These are phyloP conservation scores for Noctua janthe DNA, from an alignment of 2,888 invertebrate species.

Conservation along the genomic window DNA sequence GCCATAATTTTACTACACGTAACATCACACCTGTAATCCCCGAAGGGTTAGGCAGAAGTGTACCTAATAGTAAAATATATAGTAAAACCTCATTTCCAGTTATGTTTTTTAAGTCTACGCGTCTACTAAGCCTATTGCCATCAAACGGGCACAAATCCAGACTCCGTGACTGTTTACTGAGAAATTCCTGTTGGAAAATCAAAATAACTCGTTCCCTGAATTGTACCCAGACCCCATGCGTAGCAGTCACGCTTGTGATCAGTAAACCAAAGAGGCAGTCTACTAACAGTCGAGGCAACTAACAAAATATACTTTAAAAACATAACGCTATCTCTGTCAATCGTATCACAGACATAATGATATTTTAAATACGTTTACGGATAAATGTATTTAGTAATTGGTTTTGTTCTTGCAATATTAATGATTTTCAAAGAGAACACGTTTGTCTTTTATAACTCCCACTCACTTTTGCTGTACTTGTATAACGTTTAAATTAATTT, in stretches of 20 bases:
- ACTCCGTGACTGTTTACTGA: not conserved
- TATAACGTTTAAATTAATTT: not conserved
- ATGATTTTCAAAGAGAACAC: not conserved
- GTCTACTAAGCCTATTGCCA: no score
- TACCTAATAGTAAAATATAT: no score
- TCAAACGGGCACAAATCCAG: not conserved
- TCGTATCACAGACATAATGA: not conserved
- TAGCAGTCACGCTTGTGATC: not conserved
- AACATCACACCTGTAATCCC: no score
- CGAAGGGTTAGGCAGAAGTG: no score
- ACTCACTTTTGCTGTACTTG: no score
- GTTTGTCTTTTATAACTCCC: no score
- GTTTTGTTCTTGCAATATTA: not conserved
- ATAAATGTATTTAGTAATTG: not conserved
- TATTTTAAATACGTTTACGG: not conserved
- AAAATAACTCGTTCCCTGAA: not conserved
- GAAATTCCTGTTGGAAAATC: not conserved
- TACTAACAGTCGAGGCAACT: not conserved
- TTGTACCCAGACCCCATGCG: no score
- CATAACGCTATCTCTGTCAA: not conserved
- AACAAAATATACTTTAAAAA: not conserved
- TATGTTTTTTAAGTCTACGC: no score
- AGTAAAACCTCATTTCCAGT: not conserved
- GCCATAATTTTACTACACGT: no score
- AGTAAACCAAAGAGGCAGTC: not conserved